These are phyloP conservation scores for Pteronura brasiliensis DNA, from an alignment of 2,113 vertebrate genomes.

Conservation along the genomic window DNA sequence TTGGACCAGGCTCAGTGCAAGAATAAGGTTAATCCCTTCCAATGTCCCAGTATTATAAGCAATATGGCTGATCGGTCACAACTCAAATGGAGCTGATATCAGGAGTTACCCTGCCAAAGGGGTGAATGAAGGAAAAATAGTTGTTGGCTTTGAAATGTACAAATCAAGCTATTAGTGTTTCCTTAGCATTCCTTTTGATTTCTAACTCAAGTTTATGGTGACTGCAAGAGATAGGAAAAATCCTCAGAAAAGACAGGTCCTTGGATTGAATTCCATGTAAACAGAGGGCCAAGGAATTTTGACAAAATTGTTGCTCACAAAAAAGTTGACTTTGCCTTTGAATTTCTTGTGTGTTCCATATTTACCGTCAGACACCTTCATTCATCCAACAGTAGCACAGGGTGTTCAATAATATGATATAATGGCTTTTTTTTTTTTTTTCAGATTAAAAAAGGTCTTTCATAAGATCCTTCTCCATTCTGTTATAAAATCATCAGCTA, in stretches of 20 bases:
- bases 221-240: conserved; percentile 71
- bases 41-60: not conserved
- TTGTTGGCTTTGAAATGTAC: conserved; percentile 49
- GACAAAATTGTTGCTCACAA: conserved; percentile 51
- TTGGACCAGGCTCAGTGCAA: conserved; percentile 32
- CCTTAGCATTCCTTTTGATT: conserved; percentile 60
- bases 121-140: conserved; percentile 31
- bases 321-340: conserved; percentile 51
- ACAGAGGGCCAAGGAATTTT: conserved; percentile 48
- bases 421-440: not conserved
- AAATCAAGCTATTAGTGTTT: conserved; percentile 57
- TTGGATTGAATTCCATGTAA: conserved; percentile 43
- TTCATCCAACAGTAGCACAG: conserved; percentile 18
- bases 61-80: conserved; percentile 38
- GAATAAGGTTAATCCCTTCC: conserved; percentile 1
- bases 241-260: conserved; percentile 45
- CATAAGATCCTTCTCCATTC: not conserved
- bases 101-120: conserved; percentile 16
- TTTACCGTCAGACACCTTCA: conserved; percentile 56
- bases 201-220: conserved; percentile 38
- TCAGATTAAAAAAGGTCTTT: conserved; percentile 38
- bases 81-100: not conserved
- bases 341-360: conserved; percentile 49
- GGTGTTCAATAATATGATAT: conserved; percentile 26
- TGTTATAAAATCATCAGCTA: conserved; percentile 36